Evolutionary conservation across 2,113 vertebrate species (phyloP).

Genomic region (Nesoenas mayeri): DNA sequence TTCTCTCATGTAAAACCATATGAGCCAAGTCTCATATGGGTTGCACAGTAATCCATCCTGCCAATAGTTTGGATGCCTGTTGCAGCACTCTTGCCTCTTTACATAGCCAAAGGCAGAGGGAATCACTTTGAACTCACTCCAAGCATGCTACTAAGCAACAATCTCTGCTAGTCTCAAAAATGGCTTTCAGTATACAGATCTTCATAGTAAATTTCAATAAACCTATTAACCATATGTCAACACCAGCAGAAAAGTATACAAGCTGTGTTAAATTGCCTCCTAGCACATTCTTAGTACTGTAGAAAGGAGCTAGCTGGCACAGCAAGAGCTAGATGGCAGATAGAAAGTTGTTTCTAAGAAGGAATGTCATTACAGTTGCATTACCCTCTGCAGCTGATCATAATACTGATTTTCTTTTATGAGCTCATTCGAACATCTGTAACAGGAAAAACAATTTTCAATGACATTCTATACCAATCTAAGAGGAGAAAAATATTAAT

Average conservation of each 20-base stretch:
- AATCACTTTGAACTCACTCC: background rate
- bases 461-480: background rate
- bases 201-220: constrained; percentile 2
- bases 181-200: background rate
- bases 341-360: background rate
- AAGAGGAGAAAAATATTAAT: constrained; percentile 1
- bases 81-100: background rate
- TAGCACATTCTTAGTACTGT: background rate
- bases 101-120: background rate
- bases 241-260: background rate
- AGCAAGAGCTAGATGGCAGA: constrained; percentile 7
- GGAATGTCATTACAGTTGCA: background rate
- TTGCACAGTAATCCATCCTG: background rate
- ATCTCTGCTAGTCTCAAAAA: background rate
- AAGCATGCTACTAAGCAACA: background rate
- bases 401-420: background rate
- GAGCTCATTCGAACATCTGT: background rate
- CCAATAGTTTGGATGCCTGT: background rate
- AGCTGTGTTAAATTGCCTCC: background rate
- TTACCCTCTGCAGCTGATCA: constrained; percentile 11
- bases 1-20: background rate
- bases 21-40: background rate
- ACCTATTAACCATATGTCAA: constrained; percentile 4
- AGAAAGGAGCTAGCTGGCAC: constrained; percentile 2
- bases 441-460: background rate